Evolutionary conservation across 2,113 vertebrate species (phyloP).

Genomic region (Zeus faber): DNA sequence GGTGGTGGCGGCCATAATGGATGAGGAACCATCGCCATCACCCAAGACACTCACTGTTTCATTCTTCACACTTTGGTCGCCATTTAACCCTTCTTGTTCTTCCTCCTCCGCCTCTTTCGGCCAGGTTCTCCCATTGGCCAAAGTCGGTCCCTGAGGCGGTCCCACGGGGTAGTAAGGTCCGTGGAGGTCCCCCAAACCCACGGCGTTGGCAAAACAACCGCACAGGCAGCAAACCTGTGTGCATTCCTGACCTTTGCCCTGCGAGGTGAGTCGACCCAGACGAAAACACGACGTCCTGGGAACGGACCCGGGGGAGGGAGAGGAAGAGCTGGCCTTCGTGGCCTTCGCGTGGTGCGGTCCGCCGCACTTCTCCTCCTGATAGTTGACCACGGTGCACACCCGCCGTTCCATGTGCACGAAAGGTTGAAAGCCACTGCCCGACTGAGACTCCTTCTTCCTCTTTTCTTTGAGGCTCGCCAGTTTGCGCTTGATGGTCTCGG

Average conservation of each 20-base stretch:
- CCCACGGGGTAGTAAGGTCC: slow-evolving; percentile 63
- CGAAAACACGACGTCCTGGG: slow-evolving; percentile 70
- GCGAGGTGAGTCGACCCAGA: slow-evolving; percentile 47
- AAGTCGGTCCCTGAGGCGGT: background rate
- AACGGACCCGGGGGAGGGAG: slow-evolving; percentile 44
- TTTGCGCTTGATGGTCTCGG: slow-evolving; percentile 71
- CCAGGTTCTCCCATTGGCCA: background rate
- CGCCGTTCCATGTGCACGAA: slow-evolving; percentile 61
- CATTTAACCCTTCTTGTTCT: background rate
- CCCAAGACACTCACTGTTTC: background rate
- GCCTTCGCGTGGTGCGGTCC: slow-evolving; percentile 4
- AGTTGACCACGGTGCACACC: slow-evolving; percentile 69
- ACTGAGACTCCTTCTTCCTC: slow-evolving; percentile 38
- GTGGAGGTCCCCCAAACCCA: slow-evolving; percentile 75
- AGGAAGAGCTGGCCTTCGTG: background rate
- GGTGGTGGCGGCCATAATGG: background rate
- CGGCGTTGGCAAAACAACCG: slow-evolving; percentile 55
- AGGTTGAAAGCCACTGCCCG: slow-evolving; percentile 49
- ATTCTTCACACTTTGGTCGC: background rate
- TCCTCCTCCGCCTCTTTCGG: too few species aligned
- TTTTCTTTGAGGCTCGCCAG: slow-evolving; percentile 42
- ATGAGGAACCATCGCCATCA: background rate
- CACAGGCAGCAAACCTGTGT: slow-evolving; percentile 69
- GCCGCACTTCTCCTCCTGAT: slow-evolving; percentile 53
- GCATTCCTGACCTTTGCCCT: slow-evolving; percentile 6